phyloP scores from a whole-genome alignment of 2,113 vertebrate species.

The Petaurus breviceps region DNA sequence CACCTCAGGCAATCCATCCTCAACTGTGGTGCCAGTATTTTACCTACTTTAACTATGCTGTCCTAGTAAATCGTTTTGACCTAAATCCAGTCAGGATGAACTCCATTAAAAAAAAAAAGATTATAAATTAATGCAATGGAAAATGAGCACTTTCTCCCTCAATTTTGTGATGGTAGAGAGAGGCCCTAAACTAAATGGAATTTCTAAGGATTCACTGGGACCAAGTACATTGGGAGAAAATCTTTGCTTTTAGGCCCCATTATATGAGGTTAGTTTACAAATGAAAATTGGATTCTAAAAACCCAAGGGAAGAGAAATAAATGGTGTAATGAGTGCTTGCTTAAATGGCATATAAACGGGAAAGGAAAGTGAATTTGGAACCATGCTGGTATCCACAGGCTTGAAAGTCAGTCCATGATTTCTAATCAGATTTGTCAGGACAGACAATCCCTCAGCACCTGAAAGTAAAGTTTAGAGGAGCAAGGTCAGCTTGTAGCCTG shows the following conservation, averaged over 20 bases:
- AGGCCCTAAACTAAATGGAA: slow-evolving; percentile 6
- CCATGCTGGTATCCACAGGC: background rate
- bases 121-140: slow-evolving; percentile 54
- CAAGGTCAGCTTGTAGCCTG: background rate
- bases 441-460: slow-evolving; percentile 18
- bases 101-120: slow-evolving; percentile 48
- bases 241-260: background rate
- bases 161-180: slow-evolving; percentile 9
- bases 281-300: slow-evolving; percentile 48
- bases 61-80: slow-evolving; percentile 31
- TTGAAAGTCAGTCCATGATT: slow-evolving; percentile 53
- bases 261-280: slow-evolving; percentile 46
- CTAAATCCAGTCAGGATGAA: slow-evolving; percentile 52
- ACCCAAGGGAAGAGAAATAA: slow-evolving; percentile 21
- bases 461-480: slow-evolving; percentile 38
- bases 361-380: slow-evolving; percentile 42
- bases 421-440: slow-evolving; percentile 50
- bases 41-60: slow-evolving; percentile 23
- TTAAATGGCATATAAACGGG: slow-evolving; percentile 41
- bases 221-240: slow-evolving; percentile 32
- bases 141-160: slow-evolving; percentile 36
- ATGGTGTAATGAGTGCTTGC: background rate
- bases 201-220: background rate
- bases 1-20: slow-evolving; percentile 44
- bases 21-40: background rate